phyloP scores from a whole-genome alignment of 2,797 vertebrate genomes.

The Falco berigora region DNA sequence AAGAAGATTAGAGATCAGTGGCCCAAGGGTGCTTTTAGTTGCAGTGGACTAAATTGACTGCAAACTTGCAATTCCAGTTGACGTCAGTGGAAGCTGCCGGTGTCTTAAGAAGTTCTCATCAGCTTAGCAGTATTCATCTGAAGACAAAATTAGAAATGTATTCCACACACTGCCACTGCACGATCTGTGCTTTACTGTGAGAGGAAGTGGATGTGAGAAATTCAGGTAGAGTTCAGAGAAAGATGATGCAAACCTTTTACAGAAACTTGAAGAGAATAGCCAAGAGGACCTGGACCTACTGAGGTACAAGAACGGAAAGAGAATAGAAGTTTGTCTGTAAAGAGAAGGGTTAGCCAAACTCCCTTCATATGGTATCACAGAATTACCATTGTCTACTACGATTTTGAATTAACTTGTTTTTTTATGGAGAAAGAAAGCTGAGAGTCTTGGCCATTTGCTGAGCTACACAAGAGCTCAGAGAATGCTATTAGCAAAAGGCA shows the following conservation, averaged over 20 bases:
- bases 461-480: background rate
- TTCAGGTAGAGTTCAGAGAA: background rate
- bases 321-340: background rate
- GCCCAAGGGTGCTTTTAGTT: background rate
- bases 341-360: background rate
- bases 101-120: constrained; percentile 37
- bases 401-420: background rate
- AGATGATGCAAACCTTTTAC: background rate
- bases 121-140: constrained; percentile 15
- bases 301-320: background rate
- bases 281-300: background rate
- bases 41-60: constrained; percentile 12
- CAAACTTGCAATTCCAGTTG: constrained; percentile 22
- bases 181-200: background rate
- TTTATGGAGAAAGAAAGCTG: background rate
- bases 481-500: background rate
- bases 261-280: background rate
- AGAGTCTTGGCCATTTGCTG: background rate
- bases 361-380: background rate
- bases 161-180: background rate
- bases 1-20: background rate
- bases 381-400: background rate
- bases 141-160: constrained; percentile 27
- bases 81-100: constrained; percentile 24
- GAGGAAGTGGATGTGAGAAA: background rate